A percentile compares a stretch with the other conserved stretches of the same genome.
These are phyloP conservation scores for Pangasius djambal DNA, from an alignment of 2,797 vertebrate species.

Conservation along the genomic window DNA sequence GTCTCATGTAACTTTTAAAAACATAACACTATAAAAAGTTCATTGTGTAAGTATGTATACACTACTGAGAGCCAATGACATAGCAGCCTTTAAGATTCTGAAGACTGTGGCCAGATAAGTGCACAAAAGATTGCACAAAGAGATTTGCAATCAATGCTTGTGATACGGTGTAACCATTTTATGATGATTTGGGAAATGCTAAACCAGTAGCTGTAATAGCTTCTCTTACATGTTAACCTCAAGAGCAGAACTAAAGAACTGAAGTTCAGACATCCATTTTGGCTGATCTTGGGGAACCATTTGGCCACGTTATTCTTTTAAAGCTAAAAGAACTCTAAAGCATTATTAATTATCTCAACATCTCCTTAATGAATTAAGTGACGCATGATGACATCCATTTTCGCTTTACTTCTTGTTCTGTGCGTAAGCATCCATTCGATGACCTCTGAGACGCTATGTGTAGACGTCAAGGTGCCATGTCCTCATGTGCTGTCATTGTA, in stretches of 20 bases:
- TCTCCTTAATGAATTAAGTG: neutral
- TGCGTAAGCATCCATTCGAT: neutral
- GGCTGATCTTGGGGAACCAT: neutral
- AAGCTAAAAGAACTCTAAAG: too few relatives aligned
- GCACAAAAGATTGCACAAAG: too few relatives aligned
- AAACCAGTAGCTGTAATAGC: neutral
- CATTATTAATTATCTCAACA: neutral
- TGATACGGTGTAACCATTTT: neutral
- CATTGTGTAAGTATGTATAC: neutral
- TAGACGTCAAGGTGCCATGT: constrained; percentile 6
- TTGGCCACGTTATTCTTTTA: neutral
- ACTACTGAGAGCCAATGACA: neutral
- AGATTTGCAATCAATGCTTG: neutral
- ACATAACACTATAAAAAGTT: neutral
- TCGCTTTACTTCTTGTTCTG: neutral
- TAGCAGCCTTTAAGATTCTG: neutral
- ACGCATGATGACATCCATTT: neutral
- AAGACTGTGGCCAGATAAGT: neutral
- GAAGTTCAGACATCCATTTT: neutral
- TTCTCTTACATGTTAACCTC: neutral
- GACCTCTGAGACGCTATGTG: neutral
- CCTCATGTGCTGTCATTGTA: constrained; percentile 25
- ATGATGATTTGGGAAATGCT: neutral
- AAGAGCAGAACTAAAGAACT: neutral
- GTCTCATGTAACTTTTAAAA: neutral